Evolutionary conservation across 2,888 invertebrate genomes (phyloP), one percentile per base, ranked within the genome.

Genomic region (Junonia oenone): DNA sequence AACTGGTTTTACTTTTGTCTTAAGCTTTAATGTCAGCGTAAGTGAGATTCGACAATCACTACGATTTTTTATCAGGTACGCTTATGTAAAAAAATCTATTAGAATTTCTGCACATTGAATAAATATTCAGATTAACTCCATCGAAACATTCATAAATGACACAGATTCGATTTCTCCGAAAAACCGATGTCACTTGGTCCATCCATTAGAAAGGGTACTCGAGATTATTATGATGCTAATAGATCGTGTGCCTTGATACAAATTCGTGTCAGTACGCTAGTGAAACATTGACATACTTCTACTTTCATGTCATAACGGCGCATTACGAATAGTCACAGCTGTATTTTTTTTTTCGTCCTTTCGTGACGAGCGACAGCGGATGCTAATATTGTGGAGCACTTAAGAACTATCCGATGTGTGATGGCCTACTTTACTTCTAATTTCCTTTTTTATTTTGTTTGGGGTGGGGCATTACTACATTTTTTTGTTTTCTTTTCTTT

Each of bases 401-500:
- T 64, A 58, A 63, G 64, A 70, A 68, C 67, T 68, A 66, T 67
- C 69, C 64, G 68, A 72, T 71, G 66, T 70, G 65, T 64, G 63
- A 68, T 69, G 65, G 65, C 63, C 66, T 63, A 68, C 65, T 68
- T 70, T 55, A 60, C n/a, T 47, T 56, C 53, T 64, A 51, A 17
- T 57, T 59, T 45, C 29, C 17, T 48, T 53, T 54, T 56, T 61
- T 62, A 58, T 67, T 72, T 68, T 69, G 51, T 66, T 68, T 64
- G 60, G 63, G 63, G 64, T 45, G 62, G 66, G 65, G 66, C 59
- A 65, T 67, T 72, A 81, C 69, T 82, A 82, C 72, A 75, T 78
- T 80, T 78, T 82, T 75, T 77, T 79, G 80, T 84, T 86, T 86
- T 85, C 87, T 85, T 72, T 75, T 89, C 83, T 90, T 90, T 90